Conservation (phyloP, 1,140 invertebrate genomes). For the Orius laevigatus region DNA sequence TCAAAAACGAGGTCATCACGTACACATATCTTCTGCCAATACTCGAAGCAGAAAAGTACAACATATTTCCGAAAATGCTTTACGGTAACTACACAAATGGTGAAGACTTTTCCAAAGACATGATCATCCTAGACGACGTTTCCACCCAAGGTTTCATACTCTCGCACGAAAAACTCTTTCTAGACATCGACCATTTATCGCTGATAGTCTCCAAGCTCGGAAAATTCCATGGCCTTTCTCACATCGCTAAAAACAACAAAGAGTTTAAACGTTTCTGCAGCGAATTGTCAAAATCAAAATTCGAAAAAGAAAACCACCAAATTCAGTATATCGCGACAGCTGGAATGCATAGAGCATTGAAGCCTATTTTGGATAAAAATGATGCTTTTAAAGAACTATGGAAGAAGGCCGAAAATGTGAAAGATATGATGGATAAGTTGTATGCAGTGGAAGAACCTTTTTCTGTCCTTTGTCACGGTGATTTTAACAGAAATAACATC, state of each 20-base stretch:
- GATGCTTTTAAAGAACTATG: background rate
- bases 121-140: conserved; percentile 26
- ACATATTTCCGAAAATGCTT: conserved; percentile 13
- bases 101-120: conserved; percentile 6
- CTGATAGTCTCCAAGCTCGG: conserved; percentile 25
- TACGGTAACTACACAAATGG: conserved; percentile 11
- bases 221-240: conserved; percentile 27
- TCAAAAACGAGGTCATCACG: conserved; percentile 17
- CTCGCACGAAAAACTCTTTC: background rate
- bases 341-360: background rate
- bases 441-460: conserved; percentile 22
- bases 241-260: conserved; percentile 23
- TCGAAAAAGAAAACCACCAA: background rate
- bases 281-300: conserved; percentile 18
- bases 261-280: conserved; percentile 18
- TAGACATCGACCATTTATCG: conserved; percentile 23
- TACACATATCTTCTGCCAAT: conserved; percentile 16
- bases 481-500: conserved; percentile 36
- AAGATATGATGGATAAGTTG: background rate
- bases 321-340: background rate
- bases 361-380: conserved; percentile 1
- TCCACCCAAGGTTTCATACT: conserved; percentile 12
- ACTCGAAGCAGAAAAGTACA: background rate
- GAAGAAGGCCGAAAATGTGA: background rate
- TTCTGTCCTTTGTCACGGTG: conserved; percentile 31